A percentile compares a stretch with the other conserved stretches of the same genome.
These are phyloP conservation scores for Clepsis dumicolana DNA, from an alignment of 2,888 invertebrate species.

Conservation along the genomic window DNA sequence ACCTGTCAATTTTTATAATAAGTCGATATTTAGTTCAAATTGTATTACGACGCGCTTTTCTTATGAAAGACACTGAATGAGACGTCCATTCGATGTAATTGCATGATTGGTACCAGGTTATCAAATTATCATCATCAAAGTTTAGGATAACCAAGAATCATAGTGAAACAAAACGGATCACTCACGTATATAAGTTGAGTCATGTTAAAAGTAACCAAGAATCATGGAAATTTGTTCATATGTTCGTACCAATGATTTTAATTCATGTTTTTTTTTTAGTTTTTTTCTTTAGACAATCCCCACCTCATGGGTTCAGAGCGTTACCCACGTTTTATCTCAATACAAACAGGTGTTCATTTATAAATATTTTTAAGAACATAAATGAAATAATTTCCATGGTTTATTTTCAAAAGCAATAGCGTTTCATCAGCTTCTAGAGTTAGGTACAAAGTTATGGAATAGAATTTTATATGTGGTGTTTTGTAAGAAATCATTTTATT, in stretches of 20 bases:
- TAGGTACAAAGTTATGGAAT: constrained; percentile 37
- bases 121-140: background rate
- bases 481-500: constrained; percentile 39
- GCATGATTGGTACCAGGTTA: background rate
- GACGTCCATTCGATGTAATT: constrained; percentile 12
- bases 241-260: background rate
- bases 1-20: constrained; percentile 40
- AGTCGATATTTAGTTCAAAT: constrained; percentile 21
- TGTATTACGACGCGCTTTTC: constrained; percentile 32
- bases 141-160: constrained; percentile 9
- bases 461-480: constrained; percentile 42
- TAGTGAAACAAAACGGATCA: no score
- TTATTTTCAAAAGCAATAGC: constrained; percentile 27
- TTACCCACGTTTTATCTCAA: no score
- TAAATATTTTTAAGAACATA: background rate
- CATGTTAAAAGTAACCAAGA: background rate
- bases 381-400: constrained; percentile 38
- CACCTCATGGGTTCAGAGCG: no score
- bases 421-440: constrained; percentile 33
- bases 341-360: background rate
- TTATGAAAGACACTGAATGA: constrained; percentile 34
- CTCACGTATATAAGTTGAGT: no score
- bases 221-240: constrained; percentile 27
- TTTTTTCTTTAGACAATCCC: no score
- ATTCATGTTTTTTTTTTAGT: background rate